Evolutionary conservation across 1,140 invertebrate species (phyloP).

Genomic region (Drosophila prosaltans): DNA sequence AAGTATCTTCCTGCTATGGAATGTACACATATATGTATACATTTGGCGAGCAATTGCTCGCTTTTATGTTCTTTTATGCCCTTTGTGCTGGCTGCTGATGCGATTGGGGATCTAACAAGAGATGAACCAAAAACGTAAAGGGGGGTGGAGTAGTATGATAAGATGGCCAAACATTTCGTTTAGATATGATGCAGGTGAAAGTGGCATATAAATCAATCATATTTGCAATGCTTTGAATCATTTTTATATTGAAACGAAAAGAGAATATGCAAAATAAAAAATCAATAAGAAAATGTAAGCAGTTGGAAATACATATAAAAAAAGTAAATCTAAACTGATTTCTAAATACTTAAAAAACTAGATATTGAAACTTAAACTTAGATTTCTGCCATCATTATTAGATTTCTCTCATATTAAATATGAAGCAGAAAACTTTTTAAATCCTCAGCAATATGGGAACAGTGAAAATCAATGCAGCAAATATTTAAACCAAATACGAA

Average conservation of each 20-base stretch:
- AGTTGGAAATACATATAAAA: too few relatives aligned
- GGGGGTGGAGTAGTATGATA: background rate
- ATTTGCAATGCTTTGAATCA: slow-evolving; percentile 11
- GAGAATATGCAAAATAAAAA: background rate
- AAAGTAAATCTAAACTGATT: too few relatives aligned
- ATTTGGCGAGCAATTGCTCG: slow-evolving; percentile 66
- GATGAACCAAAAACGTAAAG: background rate
- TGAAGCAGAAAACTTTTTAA: too few relatives aligned
- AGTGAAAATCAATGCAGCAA: background rate
- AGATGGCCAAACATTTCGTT: background rate
- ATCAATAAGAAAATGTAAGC: background rate
- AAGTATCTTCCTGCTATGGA: slow-evolving; percentile 62
- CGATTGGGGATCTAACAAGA: slow-evolving; percentile 59
- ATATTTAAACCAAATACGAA: background rate
- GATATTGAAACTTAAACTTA: too few relatives aligned
- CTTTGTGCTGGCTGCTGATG: slow-evolving; percentile 56
- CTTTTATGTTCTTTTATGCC: slow-evolving; percentile 61
- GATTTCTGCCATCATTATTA: too few relatives aligned
- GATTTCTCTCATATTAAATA: too few relatives aligned
- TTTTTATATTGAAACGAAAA: background rate
- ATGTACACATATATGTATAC: slow-evolving; percentile 55
- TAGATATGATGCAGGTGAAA: slow-evolving; percentile 16
- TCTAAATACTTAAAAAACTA: too few relatives aligned
- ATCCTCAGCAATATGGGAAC: too few relatives aligned
- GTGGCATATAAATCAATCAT: slow-evolving; percentile 7